Conservation (phyloP, 2,797 vertebrate species). For the Aphelocoma californica region DNA sequence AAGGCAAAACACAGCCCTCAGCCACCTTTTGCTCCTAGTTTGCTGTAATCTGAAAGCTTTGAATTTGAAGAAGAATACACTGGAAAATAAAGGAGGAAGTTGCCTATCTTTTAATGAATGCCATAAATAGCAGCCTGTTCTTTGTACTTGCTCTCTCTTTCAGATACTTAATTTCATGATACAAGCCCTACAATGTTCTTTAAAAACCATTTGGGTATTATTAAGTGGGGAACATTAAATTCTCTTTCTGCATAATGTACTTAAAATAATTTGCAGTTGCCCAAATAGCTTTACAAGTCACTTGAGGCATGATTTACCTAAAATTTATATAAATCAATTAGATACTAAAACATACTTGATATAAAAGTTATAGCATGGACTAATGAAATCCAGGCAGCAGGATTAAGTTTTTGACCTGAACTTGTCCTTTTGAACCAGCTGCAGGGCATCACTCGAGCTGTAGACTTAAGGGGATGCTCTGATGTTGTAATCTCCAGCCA, state of each 20-base stretch:
- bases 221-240: slow-evolving; percentile 29
- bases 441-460: neutral
- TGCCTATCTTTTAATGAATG: neutral
- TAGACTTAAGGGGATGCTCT: neutral
- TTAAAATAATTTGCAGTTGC: slow-evolving; percentile 12
- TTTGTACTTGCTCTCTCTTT: neutral
- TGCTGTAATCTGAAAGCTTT: neutral
- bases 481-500: neutral
- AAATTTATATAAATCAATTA: slow-evolving; percentile 40
- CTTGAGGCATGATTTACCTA: slow-evolving; percentile 26
- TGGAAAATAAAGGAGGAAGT: neutral
- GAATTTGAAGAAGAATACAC: neutral
- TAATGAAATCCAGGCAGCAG: slow-evolving; percentile 13
- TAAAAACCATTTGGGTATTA: slow-evolving; percentile 46
- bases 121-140: neutral
- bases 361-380: neutral
- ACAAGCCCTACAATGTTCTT: neutral
- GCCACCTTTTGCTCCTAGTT: neutral
- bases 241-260: neutral
- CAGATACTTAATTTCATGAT: neutral
- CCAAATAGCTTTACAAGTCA: slow-evolving; percentile 34
- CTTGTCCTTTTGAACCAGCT: slow-evolving; percentile 33
- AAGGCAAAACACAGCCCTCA: neutral
- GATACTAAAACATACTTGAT: neutral
- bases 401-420: slow-evolving; percentile 44